Evolutionary conservation across 2,113 vertebrate species (phyloP).

Genomic region (Syngnathus typhle): DNA sequence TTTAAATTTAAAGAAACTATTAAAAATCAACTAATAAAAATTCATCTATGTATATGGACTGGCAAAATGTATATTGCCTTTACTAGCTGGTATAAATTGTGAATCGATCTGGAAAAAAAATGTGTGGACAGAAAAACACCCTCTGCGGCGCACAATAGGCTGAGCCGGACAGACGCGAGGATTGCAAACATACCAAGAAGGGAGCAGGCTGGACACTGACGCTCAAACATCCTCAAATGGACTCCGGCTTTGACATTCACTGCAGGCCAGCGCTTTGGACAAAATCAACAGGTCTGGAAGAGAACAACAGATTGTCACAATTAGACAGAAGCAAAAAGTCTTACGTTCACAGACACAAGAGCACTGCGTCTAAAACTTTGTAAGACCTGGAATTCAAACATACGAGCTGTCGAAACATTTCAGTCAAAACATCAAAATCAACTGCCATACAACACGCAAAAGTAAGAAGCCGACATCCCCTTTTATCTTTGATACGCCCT

Average conservation of each 20-base stretch:
- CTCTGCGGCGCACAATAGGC: neutral
- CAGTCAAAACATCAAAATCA: slow-evolving; percentile 33
- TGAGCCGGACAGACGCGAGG: slow-evolving; percentile 18
- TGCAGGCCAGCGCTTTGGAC: slow-evolving; percentile 61
- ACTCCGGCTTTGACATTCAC: slow-evolving; percentile 58
- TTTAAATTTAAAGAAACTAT: neutral
- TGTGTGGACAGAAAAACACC: slow-evolving; percentile 4
- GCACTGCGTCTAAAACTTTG: slow-evolving; percentile 28
- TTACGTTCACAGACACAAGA: slow-evolving; percentile 32
- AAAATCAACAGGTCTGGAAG: slow-evolving; percentile 52
- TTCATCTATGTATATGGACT: neutral
- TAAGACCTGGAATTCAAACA: slow-evolving; percentile 49
- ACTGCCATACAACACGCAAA: slow-evolving; percentile 47
- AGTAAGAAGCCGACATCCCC: slow-evolving; percentile 51
- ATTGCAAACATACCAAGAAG: slow-evolving; percentile 59
- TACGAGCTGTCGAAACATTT: slow-evolving; percentile 43
- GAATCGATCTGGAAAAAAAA: slow-evolving; percentile 3
- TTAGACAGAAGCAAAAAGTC: slow-evolving; percentile 35
- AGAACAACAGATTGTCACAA: slow-evolving; percentile 50
- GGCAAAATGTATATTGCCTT: slow-evolving; percentile 1
- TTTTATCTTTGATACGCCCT: slow-evolving; percentile 53
- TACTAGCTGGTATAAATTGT: neutral
- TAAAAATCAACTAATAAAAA: neutral
- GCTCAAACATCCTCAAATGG: slow-evolving; percentile 62
- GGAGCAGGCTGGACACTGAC: slow-evolving; percentile 37